These are phyloP conservation scores for Chrysocyon brachyurus DNA, from an alignment of 2,797 vertebrate genomes.

Conservation along the genomic window DNA sequence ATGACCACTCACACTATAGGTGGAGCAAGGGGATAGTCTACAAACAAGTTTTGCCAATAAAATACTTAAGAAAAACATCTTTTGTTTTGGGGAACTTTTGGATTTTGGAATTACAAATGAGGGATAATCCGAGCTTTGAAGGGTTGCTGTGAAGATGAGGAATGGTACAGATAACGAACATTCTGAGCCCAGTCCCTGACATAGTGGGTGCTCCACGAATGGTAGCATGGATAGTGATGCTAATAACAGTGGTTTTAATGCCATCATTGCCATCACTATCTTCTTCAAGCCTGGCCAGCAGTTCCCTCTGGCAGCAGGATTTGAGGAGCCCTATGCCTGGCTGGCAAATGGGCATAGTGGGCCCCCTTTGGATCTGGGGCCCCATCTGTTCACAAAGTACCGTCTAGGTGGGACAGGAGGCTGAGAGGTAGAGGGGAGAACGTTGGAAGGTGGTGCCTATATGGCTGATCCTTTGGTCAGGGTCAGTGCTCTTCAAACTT, in stretches of 20 bases:
- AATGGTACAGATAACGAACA: background rate
- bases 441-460: background rate
- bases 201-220: background rate
- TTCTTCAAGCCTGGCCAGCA: background rate
- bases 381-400: background rate
- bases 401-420: background rate
- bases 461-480: background rate
- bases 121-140: background rate
- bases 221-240: background rate
- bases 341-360: background rate
- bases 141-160: background rate
- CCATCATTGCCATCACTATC: background rate
- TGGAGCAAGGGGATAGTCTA: background rate
- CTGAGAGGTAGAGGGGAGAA: background rate
- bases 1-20: background rate
- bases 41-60: background rate
- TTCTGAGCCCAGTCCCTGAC: background rate
- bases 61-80: constrained; percentile 2
- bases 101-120: constrained; percentile 15
- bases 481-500: constrained; percentile 19
- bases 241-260: background rate
- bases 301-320: background rate
- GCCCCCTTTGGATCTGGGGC: background rate
- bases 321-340: background rate
- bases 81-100: background rate